Evolutionary conservation across 1,140 invertebrate species (phyloP).

Genomic region (Zaprionus gabonicus): DNA sequence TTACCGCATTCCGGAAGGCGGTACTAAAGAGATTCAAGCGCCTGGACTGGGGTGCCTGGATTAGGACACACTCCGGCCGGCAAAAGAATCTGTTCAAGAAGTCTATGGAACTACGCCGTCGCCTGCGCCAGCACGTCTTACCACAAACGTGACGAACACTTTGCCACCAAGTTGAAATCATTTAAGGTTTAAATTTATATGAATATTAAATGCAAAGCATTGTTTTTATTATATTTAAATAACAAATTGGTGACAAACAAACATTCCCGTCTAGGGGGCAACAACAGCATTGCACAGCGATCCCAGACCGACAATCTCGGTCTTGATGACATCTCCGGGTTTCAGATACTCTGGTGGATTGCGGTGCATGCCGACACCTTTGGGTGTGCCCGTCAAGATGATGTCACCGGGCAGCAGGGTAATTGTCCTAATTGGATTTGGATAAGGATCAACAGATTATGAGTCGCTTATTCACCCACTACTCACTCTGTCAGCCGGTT

Average conservation of each 20-base stretch:
- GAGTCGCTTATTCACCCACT: slow-evolving; percentile 80
- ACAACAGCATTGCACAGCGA: slow-evolving; percentile 88
- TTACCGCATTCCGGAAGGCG: slow-evolving; percentile 84
- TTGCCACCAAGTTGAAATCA: slow-evolving; percentile 87
- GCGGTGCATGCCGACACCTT: slow-evolving; percentile 93
- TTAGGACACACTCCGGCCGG: slow-evolving; percentile 90
- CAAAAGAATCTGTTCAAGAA: slow-evolving; percentile 92
- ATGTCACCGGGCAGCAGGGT: slow-evolving; percentile 94
- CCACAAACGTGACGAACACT: slow-evolving; percentile 91
- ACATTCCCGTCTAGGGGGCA: slow-evolving; percentile 73
- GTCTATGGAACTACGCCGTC: slow-evolving; percentile 85
- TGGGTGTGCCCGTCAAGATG: slow-evolving; percentile 94
- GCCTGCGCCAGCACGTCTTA: slow-evolving; percentile 92
- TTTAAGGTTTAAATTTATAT: slow-evolving; percentile 68
- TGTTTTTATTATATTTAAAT: slow-evolving; percentile 34
- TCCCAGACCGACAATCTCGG: slow-evolving; percentile 92
- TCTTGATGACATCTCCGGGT: slow-evolving; percentile 92
- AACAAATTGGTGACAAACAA: slow-evolving; percentile 37
- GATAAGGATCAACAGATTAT: slow-evolving; percentile 86
- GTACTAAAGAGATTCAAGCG: slow-evolving; percentile 91
- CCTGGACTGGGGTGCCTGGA: slow-evolving; percentile 95
- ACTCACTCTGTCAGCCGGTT: slow-evolving; percentile 92
- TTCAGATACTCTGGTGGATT: slow-evolving; percentile 93
- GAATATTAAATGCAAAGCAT: slow-evolving; percentile 79
- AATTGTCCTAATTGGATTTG: slow-evolving; percentile 91